A percentile compares a stretch with the other conserved stretches of the same genome.
Evolutionary conservation across 2,113 vertebrate species (phyloP).

Genomic region (Choloepus hoffmanni): DNA sequence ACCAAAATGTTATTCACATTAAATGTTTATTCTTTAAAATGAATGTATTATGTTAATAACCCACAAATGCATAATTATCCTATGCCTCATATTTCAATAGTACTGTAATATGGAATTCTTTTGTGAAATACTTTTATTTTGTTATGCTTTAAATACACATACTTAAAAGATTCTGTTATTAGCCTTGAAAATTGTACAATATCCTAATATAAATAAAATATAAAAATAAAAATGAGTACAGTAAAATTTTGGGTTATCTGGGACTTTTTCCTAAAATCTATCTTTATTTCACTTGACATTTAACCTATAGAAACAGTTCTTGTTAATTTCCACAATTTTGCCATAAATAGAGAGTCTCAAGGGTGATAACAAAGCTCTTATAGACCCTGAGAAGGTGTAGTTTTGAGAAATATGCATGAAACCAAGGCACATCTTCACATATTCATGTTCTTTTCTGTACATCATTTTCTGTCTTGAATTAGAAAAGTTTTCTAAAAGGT

Average conservation of each 20-base stretch:
- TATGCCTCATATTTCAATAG: constrained; percentile 79
- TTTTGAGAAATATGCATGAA: neutral
- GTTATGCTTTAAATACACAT: constrained; percentile 77
- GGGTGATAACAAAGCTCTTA: neutral
- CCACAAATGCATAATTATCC: constrained; percentile 73
- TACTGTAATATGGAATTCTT: constrained; percentile 78
- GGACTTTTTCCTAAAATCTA: neutral
- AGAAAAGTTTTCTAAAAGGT: neutral
- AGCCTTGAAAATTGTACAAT: constrained; percentile 79
- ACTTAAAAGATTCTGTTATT: constrained; percentile 71
- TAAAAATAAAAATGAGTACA: constrained; percentile 70
- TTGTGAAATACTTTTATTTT: constrained; percentile 82
- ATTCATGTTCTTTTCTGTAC: neutral
- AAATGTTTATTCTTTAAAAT: constrained; percentile 79
- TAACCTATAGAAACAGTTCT: neutral
- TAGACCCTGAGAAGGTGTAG: neutral
- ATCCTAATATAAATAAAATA: constrained; percentile 82
- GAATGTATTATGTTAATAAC: constrained; percentile 80
- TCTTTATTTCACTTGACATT: neutral
- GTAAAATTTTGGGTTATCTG: neutral
- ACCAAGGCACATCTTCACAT: no score
- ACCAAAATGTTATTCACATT: constrained; percentile 72
- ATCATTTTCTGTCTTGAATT: neutral
- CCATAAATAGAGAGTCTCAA: no score
- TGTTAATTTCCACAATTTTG: fast-evolving